These are phyloP conservation scores for Sarcophaga subvicina DNA, from an alignment of 2,888 invertebrate species.

Conservation along the genomic window DNA sequence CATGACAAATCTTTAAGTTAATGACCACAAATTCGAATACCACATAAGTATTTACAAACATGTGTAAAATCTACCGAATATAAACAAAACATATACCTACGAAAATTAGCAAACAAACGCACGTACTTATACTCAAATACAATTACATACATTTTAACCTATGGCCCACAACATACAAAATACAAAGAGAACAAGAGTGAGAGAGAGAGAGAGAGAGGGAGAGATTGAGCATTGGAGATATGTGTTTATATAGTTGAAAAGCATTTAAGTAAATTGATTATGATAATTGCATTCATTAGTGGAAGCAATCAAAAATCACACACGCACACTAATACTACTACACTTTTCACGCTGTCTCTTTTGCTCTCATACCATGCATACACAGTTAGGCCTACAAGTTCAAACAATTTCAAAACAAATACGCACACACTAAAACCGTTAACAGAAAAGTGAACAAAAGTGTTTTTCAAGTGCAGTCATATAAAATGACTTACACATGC, in stretches of 20 bases:
- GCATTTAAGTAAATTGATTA: conserved; percentile 62
- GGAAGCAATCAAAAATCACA: conserved; percentile 12
- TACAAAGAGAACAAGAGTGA: background rate
- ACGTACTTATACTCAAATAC: background rate
- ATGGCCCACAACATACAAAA: background rate
- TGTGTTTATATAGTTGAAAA: conserved; percentile 12
- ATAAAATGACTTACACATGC: background rate
- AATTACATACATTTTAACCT: background rate
- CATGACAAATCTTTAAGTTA: background rate
- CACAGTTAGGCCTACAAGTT: background rate
- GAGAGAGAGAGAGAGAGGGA: background rate
- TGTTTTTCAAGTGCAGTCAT: conserved; percentile 11
- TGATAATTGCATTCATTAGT: conserved; percentile 58
- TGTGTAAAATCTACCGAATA: no score
- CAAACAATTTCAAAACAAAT: background rate
- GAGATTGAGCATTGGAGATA: no score
- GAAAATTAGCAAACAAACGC: background rate
- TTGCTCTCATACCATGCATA: background rate
- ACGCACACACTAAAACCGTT: conserved; percentile 1
- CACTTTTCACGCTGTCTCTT: no score
- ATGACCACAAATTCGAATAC: conserved; percentile 12
- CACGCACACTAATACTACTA: background rate
- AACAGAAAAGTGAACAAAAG: background rate
- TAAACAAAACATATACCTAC: background rate
- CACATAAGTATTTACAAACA: background rate